Evolutionary conservation across 2,888 invertebrate species (phyloP).

Genomic region (Eupithecia exiguata): DNA sequence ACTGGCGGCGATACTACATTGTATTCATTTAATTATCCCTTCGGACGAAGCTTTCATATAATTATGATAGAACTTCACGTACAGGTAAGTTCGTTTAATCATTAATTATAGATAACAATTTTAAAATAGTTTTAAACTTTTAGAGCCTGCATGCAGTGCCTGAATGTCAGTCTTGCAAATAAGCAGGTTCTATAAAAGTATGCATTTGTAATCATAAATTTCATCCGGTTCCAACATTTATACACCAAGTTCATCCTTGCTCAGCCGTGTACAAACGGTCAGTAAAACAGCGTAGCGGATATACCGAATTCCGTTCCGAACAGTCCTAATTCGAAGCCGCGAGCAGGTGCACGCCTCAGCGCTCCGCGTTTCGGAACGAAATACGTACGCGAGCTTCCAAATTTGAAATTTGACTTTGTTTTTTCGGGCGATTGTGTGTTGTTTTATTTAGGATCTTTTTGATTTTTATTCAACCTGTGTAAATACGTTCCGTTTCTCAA

Average conservation of each 20-base stretch:
- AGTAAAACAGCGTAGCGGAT: constrained; percentile 19
- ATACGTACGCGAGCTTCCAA: constrained; percentile 26
- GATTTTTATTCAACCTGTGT: constrained; percentile 16
- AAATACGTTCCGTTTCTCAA: not conserved
- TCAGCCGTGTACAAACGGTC: constrained; percentile 18
- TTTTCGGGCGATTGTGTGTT: constrained; percentile 13
- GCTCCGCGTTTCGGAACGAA: constrained; percentile 19
- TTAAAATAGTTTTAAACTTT: too few species aligned
- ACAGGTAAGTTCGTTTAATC: too few species aligned
- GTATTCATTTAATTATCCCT: too few species aligned
- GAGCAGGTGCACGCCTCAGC: constrained; percentile 23
- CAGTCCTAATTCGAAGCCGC: constrained; percentile 29
- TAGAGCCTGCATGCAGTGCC: too few species aligned
- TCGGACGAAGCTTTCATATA: too few species aligned
- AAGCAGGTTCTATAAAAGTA: too few species aligned
- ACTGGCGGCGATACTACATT: too few species aligned
- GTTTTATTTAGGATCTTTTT: constrained; percentile 15
- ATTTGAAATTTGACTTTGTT: constrained; percentile 24
- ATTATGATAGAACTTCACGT: too few species aligned
- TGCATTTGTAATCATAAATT: not conserved
- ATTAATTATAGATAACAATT: too few species aligned
- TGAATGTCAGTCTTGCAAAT: too few species aligned
- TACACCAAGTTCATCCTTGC: constrained; percentile 1
- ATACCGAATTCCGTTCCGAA: not conserved
- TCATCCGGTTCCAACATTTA: not conserved